A percentile compares a stretch with the other conserved stretches of the same genome.
phyloP scores from a whole-genome alignment of 2,888 invertebrate species.

The Brenthis hecate region DNA sequence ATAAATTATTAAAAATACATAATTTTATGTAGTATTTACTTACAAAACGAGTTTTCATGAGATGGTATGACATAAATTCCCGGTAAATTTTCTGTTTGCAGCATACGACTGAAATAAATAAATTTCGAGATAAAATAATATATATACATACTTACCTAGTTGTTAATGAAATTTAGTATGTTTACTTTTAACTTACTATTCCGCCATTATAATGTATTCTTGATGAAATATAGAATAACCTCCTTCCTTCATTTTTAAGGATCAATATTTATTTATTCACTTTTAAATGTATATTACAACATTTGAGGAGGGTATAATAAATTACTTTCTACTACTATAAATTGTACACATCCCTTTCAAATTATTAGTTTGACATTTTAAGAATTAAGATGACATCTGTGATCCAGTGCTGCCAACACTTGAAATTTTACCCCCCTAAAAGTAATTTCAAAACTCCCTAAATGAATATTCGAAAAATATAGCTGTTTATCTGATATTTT shows the following conservation, averaged over 20 bases:
- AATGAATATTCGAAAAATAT: too few relatives aligned
- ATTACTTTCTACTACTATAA: neutral
- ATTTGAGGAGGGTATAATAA: neutral
- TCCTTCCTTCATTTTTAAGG: constrained; percentile 84
- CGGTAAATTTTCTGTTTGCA: constrained; percentile 91
- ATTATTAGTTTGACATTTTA: too few relatives aligned
- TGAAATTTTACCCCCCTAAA: too few relatives aligned
- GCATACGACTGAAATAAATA: constrained; percentile 87
- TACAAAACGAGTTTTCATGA: constrained; percentile 90
- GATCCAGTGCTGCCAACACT: too few relatives aligned
- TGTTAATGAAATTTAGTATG: neutral
- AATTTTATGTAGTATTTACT: too few relatives aligned
- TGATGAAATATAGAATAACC: constrained; percentile 90
- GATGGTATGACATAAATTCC: constrained; percentile 97
- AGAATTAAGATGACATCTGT: too few relatives aligned
- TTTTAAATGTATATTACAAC: constrained; percentile 50
- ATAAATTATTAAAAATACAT: neutral
- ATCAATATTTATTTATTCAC: constrained; percentile 58
- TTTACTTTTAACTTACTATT: constrained; percentile 88
- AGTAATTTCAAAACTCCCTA: too few relatives aligned
- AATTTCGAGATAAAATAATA: constrained; percentile 6
- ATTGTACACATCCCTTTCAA: too few relatives aligned
- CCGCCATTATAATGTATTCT: constrained; percentile 95
- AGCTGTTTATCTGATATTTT: too few relatives aligned
- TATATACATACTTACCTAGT: neutral